A percentile compares a stretch with the other conserved stretches of the same genome.
Evolutionary conservation across 2,888 invertebrate species (phyloP).

Genomic region (Xylocampa areola): DNA sequence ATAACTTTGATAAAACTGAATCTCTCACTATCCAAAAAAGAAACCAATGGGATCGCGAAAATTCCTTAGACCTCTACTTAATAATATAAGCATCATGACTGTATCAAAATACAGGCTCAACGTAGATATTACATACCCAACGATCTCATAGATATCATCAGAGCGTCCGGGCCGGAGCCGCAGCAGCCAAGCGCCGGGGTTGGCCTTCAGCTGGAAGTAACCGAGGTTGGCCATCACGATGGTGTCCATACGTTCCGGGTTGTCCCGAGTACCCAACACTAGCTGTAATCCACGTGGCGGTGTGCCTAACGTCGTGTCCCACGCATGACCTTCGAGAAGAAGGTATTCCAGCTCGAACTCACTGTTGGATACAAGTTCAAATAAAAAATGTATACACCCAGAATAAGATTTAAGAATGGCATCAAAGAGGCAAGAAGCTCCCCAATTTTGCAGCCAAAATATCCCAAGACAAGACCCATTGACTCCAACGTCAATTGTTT

Average conservation of each 20-base stretch:
- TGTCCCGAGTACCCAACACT: constrained; percentile 95
- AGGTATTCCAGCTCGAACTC: constrained; percentile 99
- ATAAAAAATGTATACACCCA: too few relatives aligned
- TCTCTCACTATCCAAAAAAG: too few relatives aligned
- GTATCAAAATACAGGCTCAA: background rate
- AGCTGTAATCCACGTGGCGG: constrained; percentile 99
- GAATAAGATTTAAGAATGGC: too few relatives aligned
- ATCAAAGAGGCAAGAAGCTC: too few relatives aligned
- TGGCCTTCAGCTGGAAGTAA: constrained; percentile 98
- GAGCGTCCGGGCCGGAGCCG: constrained; percentile 97
- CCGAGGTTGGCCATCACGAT: constrained; percentile 99
- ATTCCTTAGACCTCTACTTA: too few relatives aligned
- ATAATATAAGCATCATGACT: too few relatives aligned
- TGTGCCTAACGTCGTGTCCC: constrained; percentile 96
- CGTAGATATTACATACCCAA: constrained; percentile 85
- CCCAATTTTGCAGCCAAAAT: too few relatives aligned
- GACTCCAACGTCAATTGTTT: too few relatives aligned
- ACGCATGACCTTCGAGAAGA: constrained; percentile 98
- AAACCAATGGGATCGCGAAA: too few relatives aligned
- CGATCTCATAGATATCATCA: constrained; percentile 97
- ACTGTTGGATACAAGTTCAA: constrained; percentile 82
- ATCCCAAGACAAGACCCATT: too few relatives aligned
- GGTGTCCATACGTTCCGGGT: constrained; percentile 96
- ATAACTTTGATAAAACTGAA: too few relatives aligned
- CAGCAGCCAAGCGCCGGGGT: constrained; percentile 98